These are phyloP conservation scores for Jordanella pulchra DNA, from an alignment of 2,797 vertebrate genomes.

Conservation along the genomic window DNA sequence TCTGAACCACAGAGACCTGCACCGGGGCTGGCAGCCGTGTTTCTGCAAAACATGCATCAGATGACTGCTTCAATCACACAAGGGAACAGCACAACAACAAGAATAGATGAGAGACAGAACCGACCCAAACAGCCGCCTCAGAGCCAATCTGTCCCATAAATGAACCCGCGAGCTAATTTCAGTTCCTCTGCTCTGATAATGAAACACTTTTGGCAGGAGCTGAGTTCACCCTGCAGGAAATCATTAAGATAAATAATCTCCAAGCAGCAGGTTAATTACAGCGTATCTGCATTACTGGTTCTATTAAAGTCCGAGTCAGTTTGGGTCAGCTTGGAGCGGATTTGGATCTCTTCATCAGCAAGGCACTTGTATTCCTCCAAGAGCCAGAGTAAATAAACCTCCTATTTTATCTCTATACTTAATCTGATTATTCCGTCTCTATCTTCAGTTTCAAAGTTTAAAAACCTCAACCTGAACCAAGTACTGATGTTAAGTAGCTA, in stretches of 20 bases:
- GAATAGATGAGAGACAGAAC: background rate
- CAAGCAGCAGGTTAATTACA: background rate
- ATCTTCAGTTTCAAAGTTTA: too few species aligned
- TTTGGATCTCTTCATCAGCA: background rate
- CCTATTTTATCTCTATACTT: too few species aligned
- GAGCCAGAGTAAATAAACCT: too few species aligned
- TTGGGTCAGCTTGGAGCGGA: background rate
- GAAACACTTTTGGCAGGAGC: background rate
- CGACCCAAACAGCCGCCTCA: background rate
- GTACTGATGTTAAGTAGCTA: too few species aligned
- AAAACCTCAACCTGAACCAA: too few species aligned
- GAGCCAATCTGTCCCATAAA: background rate
- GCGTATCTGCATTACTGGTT: background rate
- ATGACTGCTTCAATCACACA: background rate
- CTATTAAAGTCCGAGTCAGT: background rate
- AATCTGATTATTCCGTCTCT: too few species aligned
- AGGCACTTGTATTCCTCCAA: too few species aligned
- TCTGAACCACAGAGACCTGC: background rate
- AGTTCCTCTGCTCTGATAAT: background rate
- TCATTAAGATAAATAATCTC: background rate
- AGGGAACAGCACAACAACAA: background rate
- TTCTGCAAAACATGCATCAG: background rate
- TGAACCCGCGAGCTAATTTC: background rate
- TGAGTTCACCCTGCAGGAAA: background rate
- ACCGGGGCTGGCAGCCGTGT: background rate